Evolutionary conservation across 1,140 invertebrate genomes (phyloP).

Genomic region (Drosophila parvula): DNA sequence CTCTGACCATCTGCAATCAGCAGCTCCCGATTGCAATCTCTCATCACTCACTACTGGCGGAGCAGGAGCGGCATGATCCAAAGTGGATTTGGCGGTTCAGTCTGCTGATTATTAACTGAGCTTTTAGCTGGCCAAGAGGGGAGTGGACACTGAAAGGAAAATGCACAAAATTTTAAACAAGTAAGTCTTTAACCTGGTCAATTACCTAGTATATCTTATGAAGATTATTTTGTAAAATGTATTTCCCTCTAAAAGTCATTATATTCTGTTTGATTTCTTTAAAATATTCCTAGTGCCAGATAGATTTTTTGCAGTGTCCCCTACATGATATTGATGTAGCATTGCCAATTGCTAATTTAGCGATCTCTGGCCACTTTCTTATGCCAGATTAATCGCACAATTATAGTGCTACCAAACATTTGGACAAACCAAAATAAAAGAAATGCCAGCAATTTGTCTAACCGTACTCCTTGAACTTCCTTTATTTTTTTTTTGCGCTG

Average conservation of each 20-base stretch:
- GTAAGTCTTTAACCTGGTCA: not conserved
- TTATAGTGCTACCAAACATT: conserved; percentile 68
- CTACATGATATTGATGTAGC: conserved; percentile 8
- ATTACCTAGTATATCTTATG: not conserved
- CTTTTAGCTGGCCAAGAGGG: conserved; percentile 1
- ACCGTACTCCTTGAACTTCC: conserved; percentile 13
- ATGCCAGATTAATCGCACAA: conserved; percentile 73
- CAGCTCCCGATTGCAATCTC: conserved; percentile 50
- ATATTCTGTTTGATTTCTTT: not conserved
- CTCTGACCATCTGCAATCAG: conserved; percentile 43
- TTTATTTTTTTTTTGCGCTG: conserved; percentile 26
- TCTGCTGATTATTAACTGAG: conserved; percentile 35
- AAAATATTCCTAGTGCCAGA: not conserved
- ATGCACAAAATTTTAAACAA: not conserved
- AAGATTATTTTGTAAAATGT: not conserved
- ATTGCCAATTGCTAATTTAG: conserved; percentile 78
- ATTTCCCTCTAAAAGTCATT: not conserved
- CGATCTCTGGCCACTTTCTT: conserved; percentile 38
- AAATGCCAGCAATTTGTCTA: conserved; percentile 62
- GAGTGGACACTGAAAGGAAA: not conserved
- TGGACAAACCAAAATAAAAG: conserved; percentile 54
- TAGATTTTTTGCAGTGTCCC: not conserved
- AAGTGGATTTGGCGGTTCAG: conserved; percentile 31
- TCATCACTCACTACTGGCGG: conserved; percentile 44
- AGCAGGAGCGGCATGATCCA: conserved; percentile 23